phyloP scores from a whole-genome alignment of 2,113 vertebrate species.

The Choloepus hoffmanni region DNA sequence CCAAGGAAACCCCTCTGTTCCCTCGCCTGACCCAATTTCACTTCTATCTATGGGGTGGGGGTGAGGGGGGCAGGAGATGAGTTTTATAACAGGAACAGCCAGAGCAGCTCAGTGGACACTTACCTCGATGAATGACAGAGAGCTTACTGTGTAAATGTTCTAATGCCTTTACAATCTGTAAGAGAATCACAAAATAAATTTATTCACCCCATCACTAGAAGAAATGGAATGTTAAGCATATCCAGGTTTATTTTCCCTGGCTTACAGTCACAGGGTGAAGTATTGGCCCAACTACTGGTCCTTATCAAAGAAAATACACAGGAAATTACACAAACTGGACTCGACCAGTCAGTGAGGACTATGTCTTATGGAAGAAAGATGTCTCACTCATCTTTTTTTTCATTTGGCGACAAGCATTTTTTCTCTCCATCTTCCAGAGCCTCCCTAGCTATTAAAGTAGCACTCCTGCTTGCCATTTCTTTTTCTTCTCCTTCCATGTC shows the following conservation, averaged over 20 bases:
- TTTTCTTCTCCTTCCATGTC: neutral
- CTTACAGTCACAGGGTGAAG: neutral
- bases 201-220: neutral
- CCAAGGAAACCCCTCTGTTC: neutral
- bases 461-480: neutral
- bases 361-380: neutral
- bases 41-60: neutral
- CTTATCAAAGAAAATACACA: neutral
- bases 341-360: neutral
- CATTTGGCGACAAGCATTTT: neutral
- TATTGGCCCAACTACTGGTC: neutral
- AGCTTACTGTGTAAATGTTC: conserved; percentile 99
- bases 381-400: neutral
- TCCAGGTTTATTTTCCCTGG: neutral
- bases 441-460: neutral
- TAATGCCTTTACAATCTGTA: conserved; percentile 97
- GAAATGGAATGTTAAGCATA: neutral
- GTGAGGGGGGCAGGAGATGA: neutral
- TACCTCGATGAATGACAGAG: conserved; percentile 98
- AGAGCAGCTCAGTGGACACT: conserved; percentile 57
- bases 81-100: neutral
- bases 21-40: neutral
- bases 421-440: neutral
- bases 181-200: conserved; percentile 70
- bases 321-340: neutral